phyloP scores from a whole-genome alignment of 2,888 invertebrate species.

The Sarcophaga rosellei region DNA sequence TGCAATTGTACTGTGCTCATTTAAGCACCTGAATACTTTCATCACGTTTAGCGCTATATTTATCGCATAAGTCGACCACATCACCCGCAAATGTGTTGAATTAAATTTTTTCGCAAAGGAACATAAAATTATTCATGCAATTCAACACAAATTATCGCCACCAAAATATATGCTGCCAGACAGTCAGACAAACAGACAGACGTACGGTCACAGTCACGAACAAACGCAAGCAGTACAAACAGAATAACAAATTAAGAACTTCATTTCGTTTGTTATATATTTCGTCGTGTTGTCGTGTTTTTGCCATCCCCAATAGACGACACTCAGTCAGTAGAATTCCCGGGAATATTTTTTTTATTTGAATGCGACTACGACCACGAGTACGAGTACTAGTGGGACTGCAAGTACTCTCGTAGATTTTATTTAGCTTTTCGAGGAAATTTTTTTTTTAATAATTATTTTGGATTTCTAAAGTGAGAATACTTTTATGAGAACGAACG shows the following conservation, averaged over 20 bases:
- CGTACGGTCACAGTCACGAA: not conserved
- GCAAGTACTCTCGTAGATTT: not conserved
- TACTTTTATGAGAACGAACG: conserved; percentile 18
- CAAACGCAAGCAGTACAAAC: not conserved
- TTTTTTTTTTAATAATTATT: not conserved
- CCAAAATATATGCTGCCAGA: not conserved
- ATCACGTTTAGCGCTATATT: too few relatives aligned
- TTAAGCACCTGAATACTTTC: too few relatives aligned
- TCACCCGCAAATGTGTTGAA: too few relatives aligned
- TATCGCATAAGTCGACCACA: too few relatives aligned
- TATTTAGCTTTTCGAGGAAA: not conserved
- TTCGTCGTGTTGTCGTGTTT: not conserved
- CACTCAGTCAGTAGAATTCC: too few relatives aligned
- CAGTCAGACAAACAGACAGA: not conserved
- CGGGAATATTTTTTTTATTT: too few relatives aligned
- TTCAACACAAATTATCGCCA: conserved; percentile 28
- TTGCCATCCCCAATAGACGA: too few relatives aligned
- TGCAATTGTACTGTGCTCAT: too few relatives aligned
- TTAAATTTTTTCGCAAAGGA: not conserved
- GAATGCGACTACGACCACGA: too few relatives aligned
- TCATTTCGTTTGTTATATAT: conserved; percentile 48
- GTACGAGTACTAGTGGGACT: too few relatives aligned
- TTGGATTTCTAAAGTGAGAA: not conserved
- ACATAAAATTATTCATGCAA: conserved; percentile 54
- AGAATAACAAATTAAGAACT: conserved; percentile 32